phyloP scores from a whole-genome alignment of 2,113 vertebrate genomes.

The Quiscalus mexicanus region DNA sequence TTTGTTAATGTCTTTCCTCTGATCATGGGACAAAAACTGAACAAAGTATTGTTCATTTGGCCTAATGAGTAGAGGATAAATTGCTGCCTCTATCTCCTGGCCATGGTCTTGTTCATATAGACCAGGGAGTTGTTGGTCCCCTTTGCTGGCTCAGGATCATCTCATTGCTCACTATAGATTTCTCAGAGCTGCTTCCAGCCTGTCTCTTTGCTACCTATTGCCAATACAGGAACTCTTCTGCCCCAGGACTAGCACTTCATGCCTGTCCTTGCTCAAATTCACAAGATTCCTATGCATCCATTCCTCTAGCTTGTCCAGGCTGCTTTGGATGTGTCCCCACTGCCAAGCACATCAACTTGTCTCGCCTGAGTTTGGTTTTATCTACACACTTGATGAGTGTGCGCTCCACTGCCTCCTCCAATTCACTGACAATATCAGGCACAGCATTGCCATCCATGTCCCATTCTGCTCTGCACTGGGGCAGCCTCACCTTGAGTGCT shows the following conservation, averaged over 20 bases:
- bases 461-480: accelerated
- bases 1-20: neutral
- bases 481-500: accelerated
- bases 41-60: neutral
- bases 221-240: neutral
- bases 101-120: neutral
- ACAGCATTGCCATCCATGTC: accelerated
- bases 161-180: accelerated
- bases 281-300: neutral
- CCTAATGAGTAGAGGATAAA: neutral
- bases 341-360: neutral
- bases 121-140: neutral
- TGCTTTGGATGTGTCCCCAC: neutral
- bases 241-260: neutral
- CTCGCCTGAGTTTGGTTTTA: neutral
- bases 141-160: neutral
- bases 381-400: accelerated
- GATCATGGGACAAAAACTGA: neutral
- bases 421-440: neutral
- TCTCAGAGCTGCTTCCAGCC: neutral
- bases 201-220: neutral
- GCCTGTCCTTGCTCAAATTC: neutral
- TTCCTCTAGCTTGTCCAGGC: neutral
- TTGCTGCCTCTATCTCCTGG: neutral
- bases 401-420: neutral